These are phyloP conservation scores for Pseudopleuronectes americanus DNA, from an alignment of 2,797 vertebrate species.

Conservation along the genomic window DNA sequence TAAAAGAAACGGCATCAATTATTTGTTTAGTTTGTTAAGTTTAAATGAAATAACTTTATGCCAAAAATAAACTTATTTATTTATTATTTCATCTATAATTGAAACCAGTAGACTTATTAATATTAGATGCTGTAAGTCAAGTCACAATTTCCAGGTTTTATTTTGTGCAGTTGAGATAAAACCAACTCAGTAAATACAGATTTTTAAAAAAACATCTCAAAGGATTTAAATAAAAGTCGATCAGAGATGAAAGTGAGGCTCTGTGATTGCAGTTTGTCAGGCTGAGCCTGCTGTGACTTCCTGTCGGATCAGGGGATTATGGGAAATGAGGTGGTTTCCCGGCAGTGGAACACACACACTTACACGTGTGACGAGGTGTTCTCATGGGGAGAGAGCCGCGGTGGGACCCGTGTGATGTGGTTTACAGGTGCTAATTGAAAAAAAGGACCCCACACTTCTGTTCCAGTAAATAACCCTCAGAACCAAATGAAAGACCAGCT, in stretches of 20 bases:
- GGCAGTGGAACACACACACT: background rate
- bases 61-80: background rate
- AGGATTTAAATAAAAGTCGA: background rate
- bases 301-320: constrained; percentile 35
- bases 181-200: background rate
- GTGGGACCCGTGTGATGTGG: constrained; percentile 7
- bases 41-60: background rate
- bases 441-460: constrained; percentile 31
- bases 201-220: background rate
- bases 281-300: constrained; percentile 54
- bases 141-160: too few relatives aligned
- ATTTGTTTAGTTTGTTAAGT: background rate
- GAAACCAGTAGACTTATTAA: too few relatives aligned
- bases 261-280: constrained; percentile 22
- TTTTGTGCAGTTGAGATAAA: too few relatives aligned
- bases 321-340: constrained; percentile 36
- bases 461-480: constrained; percentile 23
- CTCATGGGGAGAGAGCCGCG: constrained; percentile 1
- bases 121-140: too few relatives aligned
- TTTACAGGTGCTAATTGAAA: constrained; percentile 55
- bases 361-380: background rate
- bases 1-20: background rate
- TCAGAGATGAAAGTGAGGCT: background rate
- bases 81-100: background rate
- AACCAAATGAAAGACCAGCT: constrained; percentile 15